Evolutionary conservation across 2,888 invertebrate genomes (phyloP).

Genomic region (Gymnocheta viridis): DNA sequence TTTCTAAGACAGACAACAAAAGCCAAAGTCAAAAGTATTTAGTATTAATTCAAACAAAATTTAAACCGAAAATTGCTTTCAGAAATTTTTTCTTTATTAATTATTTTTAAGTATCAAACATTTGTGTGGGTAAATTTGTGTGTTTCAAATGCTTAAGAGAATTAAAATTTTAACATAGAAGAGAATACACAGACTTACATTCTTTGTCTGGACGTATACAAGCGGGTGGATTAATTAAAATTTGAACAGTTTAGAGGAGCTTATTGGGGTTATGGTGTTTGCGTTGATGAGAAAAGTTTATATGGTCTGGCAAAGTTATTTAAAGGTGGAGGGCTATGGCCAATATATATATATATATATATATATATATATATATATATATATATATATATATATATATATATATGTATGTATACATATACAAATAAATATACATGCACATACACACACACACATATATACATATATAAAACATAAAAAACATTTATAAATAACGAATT

Average conservation of each 20-base stretch:
- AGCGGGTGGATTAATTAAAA: background rate
- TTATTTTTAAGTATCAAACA: background rate
- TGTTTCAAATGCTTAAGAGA: background rate
- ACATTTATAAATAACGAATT: no score
- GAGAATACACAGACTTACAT: background rate
- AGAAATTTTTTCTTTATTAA: slow-evolving; percentile 1
- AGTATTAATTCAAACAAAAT: background rate
- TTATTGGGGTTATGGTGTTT: no score
- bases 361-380: no score
- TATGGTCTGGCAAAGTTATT: no score
- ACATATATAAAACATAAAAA: no score
- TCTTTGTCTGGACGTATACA: background rate
- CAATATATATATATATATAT: no score
- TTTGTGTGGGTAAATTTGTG: no score
- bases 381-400: no score
- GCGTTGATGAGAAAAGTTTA: background rate
- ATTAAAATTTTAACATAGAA: background rate
- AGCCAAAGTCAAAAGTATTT: background rate
- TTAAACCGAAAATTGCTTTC: slow-evolving; percentile 32
- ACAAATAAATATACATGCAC: no score
- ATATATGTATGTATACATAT: no score
- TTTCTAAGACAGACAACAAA: background rate
- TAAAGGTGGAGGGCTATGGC: no score
- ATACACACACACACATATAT: no score
- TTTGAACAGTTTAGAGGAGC: background rate